Evolutionary conservation across 2,888 invertebrate species (phyloP), one percentile per base, ranked within the genome.

Genomic region (Antheraea assamensis): DNA sequence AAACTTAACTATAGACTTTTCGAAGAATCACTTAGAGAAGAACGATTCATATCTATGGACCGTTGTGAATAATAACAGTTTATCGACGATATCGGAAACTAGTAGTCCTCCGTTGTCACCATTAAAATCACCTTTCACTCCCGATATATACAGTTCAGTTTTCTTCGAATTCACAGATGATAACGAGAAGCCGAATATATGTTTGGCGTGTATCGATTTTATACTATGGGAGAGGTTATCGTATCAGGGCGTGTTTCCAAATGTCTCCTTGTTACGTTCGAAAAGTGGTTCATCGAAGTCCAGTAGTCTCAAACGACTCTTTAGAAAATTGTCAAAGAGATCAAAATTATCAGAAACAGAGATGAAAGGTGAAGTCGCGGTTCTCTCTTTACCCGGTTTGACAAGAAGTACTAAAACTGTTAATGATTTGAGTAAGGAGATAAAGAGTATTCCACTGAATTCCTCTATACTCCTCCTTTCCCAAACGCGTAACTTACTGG

Each of bases 221-320:
- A 94, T 95, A 76, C 80, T 94, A 15, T 94, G 95, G 94, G 94
- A 95, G 74, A 85, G 90, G 47, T 77, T 93, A 15, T 87, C 92
- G 0, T 87, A 87, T 72, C 83, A 84, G 70, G 83, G 87, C 30
- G 85, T 93, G 0, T 90, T 88, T 75, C 94, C 93, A 0, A 92
- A 91, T 74, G 88, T 93, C 2, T 90, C 90, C 0, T 75, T 93
- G 24, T 75, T 90, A 2, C 87, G 85, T 72, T 85, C 88, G 10
- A 87, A 85, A 71, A 87, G 88, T 30, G 78, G 84, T 13, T 88
- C 90, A 0, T 88, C 89, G 3, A 89, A 85, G 80, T 84, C 89
- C 0, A 85, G 84, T 68, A 91, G 88, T 72, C 79, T 91, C 27
- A 91, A 88, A 78, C 81, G 86, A 5, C 77, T 90, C 17, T 79